Evolutionary conservation across 2,797 vertebrate genomes (phyloP), one percentile per base, ranked within the genome.

Genomic region (Alcedo atthis): DNA sequence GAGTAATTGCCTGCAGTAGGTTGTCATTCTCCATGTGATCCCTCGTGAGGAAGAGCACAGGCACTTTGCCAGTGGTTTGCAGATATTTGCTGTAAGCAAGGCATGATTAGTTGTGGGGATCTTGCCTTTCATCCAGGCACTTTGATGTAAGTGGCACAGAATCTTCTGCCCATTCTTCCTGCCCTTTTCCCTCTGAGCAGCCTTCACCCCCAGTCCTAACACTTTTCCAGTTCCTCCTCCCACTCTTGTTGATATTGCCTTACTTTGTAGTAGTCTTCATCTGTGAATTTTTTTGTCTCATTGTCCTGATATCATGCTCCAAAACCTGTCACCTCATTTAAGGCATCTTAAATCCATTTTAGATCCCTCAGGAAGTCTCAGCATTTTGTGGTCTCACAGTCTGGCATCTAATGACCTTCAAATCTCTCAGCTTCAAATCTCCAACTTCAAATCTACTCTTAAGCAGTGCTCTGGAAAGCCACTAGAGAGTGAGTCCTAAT

Each of bases 21-120:
- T 77, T 92, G 81, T 92, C 86, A 90, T 71, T 37, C 16, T 80
- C 53, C 28, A 3, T 64, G 28, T 80, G 81, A 87, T 89, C 42
- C 49, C 10, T 2, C 21, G 2, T 0, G 9, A 75, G 84, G 46
- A 77, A 77, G 62, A 64, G 54, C 42, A 35, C 14, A 46, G 90
- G 89, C 69, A 42, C 35, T 91, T 87, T 63, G 91, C 93, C 85
- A 89, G 51, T 10, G 40, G 59, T 95, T 92, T 85, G 85, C 73
- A 92, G 82, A 51, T 81, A 83, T 25, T 81, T 85, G 76, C 87
- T 77, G 42, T 75, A 64, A 87, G 82, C 69, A 53, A 90, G 62
- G 35, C 2, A 0, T 66, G 54, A 68, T 90, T 54, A 81, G 33
- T 92, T 80, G 43, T 58, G 73, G 59, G 32, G 61, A 78, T 75